Evolutionary conservation across 2,888 invertebrate genomes (phyloP).

Genomic region (Catocala nupta): DNA sequence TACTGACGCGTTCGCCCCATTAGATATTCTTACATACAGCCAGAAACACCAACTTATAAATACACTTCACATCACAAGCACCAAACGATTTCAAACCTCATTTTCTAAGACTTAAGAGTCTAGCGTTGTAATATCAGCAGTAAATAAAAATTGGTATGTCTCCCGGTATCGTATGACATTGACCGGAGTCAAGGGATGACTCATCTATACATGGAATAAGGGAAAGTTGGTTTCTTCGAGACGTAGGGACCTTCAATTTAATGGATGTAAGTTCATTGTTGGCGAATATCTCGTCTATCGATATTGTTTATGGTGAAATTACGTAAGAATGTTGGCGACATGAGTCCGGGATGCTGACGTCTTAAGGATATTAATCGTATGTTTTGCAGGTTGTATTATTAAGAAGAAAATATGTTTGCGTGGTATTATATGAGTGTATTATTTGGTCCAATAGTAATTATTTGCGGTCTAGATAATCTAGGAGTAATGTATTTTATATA

Average conservation of each 20-base stretch:
- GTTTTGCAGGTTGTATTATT: no score
- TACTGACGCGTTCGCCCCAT: constrained; percentile 60
- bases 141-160: constrained; percentile 21
- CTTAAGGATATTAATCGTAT: no score
- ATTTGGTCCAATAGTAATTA: no score
- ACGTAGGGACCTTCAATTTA: constrained; percentile 38
- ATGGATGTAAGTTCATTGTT: constrained; percentile 44
- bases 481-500: no score
- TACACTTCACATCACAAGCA: neutral
- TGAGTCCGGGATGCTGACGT: no score
- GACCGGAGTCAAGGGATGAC: constrained; percentile 64
- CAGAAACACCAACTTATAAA: constrained; percentile 37
- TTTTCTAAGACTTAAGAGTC: rapidly evolving
- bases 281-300: constrained; percentile 27
- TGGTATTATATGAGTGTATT: no score
- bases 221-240: constrained; percentile 40
- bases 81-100: constrained; percentile 25
- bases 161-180: constrained; percentile 64
- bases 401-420: no score
- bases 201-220: constrained; percentile 49
- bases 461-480: no score
- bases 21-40: constrained; percentile 61
- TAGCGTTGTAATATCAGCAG: neutral
- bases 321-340: constrained; percentile 1
- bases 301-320: constrained; percentile 33